Base-by-base conservation (phyloP, 2,888 invertebrate genomes). In the Acanthosepion pharaonis region DNA sequence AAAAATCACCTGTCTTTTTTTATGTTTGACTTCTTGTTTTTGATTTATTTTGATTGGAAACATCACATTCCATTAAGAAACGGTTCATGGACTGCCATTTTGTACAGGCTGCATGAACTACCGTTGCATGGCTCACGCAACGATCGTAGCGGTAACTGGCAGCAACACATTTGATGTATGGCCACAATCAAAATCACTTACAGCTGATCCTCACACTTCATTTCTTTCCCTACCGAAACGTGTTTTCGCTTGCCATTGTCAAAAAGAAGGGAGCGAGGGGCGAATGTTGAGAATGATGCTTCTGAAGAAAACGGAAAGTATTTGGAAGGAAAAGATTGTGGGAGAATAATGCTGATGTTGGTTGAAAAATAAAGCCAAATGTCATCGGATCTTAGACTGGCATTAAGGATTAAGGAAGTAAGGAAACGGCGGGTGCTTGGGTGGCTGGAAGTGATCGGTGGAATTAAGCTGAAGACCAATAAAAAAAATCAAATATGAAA, bases 131-230 rank as follows among this genome's bases (percentile, higher is more conserved):
- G 18, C 78, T 18, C 78, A 78, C 78, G 78, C n/a, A 78, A 33
- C 78, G n/a, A 33, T 78, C 33, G n/a, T 0, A 78, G 28, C 15
- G 11, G n/a, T n/a, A 78, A 78, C n/a, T 78, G 78, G 33, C 33
- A 78, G 78, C 78, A 78, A 11, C 78, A 78, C 78, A 33, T 78
- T 78, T 78, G 78, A 33, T 78, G 78, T 78, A 78, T 78, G 78
- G 78, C n/a, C 78, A 78, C 78, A 78, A 78, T 33, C n/a, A n/a
- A 78, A 78, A 78, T 78, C 78, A 78, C n/a, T 33, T 78, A 78
- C n/a, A 78, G n/a, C 11, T 78, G 78, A 78, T 78, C n/a, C 78
- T n/a, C 78, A 78, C 78, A 78, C 78, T 78, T 78, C 78, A 78
- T 78, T 78, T 78, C n/a, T 78, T 78, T 78, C n/a, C 15, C 78